Percentiles rank a stretch among this genome's conserved stretches.
phyloP scores from a whole-genome alignment of 2,113 vertebrate species.

The Zosterops borbonicus region DNA sequence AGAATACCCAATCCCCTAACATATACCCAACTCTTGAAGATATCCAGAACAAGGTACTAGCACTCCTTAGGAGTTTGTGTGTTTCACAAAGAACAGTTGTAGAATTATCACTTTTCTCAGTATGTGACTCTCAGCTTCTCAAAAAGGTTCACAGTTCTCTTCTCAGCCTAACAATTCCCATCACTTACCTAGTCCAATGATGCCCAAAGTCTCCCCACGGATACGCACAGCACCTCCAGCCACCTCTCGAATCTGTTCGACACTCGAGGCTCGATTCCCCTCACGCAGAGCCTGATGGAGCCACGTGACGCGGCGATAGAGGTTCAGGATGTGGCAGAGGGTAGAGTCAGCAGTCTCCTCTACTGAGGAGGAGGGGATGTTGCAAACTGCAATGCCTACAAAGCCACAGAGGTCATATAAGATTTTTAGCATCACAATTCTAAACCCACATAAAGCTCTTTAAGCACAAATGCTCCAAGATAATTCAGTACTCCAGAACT shows the following conservation, averaged over 20 bases:
- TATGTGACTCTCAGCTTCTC: not conserved
- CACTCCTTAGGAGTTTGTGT: not conserved
- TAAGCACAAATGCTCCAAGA: not conserved
- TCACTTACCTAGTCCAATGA: slow-evolving; percentile 87
- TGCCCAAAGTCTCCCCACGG: slow-evolving; percentile 88
- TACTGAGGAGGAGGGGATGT: slow-evolving; percentile 86
- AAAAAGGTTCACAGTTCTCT: not conserved
- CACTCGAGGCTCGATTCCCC: slow-evolving; percentile 85
- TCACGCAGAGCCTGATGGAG: slow-evolving; percentile 89
- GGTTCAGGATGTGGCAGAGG: slow-evolving; percentile 88
- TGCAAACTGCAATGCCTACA: slow-evolving; percentile 88
- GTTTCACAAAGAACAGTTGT: not conserved
- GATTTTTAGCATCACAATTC: not conserved
- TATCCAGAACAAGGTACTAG: not conserved
- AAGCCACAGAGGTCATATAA: not conserved
- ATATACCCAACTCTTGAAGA: not conserved
- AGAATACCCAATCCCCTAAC: not conserved
- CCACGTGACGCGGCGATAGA: slow-evolving; percentile 90
- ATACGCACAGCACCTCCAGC: slow-evolving; percentile 90
- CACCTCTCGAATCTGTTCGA: slow-evolving; percentile 90
- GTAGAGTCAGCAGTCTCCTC: slow-evolving; percentile 91
- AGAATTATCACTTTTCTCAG: not conserved
- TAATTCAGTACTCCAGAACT: not conserved
- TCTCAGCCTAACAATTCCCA: not conserved
- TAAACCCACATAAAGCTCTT: not conserved